Base-by-base conservation (phyloP, 2,797 vertebrate genomes). In the Megalops cyprinoides region DNA sequence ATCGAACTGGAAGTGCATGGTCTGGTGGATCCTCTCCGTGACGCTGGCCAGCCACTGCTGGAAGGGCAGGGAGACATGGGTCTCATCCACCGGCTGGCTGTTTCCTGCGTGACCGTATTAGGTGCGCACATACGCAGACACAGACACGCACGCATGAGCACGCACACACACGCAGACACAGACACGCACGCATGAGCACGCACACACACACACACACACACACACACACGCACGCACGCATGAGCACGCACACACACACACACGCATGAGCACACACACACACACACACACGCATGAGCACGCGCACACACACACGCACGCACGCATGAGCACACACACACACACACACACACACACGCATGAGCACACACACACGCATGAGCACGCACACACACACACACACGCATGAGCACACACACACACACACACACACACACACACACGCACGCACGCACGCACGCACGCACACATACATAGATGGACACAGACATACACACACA, bases 1-100 rank as follows among this genome's bases (percentile, higher is more conserved):
- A 23, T 97, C 95, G 78, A 94, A 97, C 90, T 98, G 97, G 92
- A 96, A 98, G 85, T 98, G 96, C 97, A 98, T 98, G 0, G 95
- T 96, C 84, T 97, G 97, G 79, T 98, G 96, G 89, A 98, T 97
- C 82, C 96, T 93, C 87, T 98, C 96, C 0, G 96, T 97, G 87
- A 98, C 96, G 0, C 97, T 92, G 79, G 94, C 93, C 88, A 98
- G 91, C 97, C 97, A 98, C 77, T 96, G 96, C 48, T 95, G 95
- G 92, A 98, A 98, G 67, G 96, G 93, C 88, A 98, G 86, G 4
- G 89, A 90, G 87, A 97, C 94, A 0, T 94, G 90, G 0, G 88
- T 87, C 86, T 98, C 97, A 0, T 97, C 96, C 83, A 96, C 92
- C 1, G 80, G 86, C 86, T 96, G 96, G 58, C 42, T 14, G 14